These are phyloP conservation scores for Camponotus vicinus DNA, from an alignment of 1,140 invertebrate genomes.

Conservation along the genomic window DNA sequence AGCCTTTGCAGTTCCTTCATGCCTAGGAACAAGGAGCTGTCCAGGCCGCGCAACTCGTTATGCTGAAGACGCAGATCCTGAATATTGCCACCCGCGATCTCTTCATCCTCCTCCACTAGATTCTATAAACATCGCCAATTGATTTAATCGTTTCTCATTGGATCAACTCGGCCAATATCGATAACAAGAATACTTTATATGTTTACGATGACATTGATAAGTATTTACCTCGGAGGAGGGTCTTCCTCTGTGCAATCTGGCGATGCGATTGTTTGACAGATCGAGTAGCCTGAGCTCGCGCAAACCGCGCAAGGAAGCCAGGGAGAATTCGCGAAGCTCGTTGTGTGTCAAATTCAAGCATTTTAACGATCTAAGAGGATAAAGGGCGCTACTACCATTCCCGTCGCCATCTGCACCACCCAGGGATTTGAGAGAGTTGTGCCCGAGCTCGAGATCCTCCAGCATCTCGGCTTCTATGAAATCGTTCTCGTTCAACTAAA, in stretches of 20 bases:
- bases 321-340: slow-evolving; percentile 91
- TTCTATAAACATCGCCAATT: slow-evolving; percentile 85
- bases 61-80: slow-evolving; percentile 91
- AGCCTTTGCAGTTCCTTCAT: slow-evolving; percentile 90
- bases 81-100: slow-evolving; percentile 86
- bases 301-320: slow-evolving; percentile 91
- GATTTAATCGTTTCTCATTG: neutral
- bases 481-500: slow-evolving; percentile 90
- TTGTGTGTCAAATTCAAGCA: slow-evolving; percentile 92
- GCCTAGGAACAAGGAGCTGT: slow-evolving; percentile 90
- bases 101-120: slow-evolving; percentile 89
- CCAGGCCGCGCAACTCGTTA: slow-evolving; percentile 90
- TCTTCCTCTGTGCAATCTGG: slow-evolving; percentile 87
- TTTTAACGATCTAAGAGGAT: slow-evolving; percentile 89
- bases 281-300: slow-evolving; percentile 89
- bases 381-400: slow-evolving; percentile 89
- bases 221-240: slow-evolving; percentile 88
- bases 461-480: slow-evolving; percentile 90
- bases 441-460: slow-evolving; percentile 89
- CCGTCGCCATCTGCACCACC: slow-evolving; percentile 79
- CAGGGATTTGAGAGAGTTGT: slow-evolving; percentile 90
- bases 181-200: neutral
- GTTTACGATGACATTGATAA: slow-evolving; percentile 14
- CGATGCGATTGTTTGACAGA: slow-evolving; percentile 92
- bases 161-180: neutral